These are phyloP conservation scores for Drosophila austrosaltans DNA, from an alignment of 2,888 invertebrate species.

Conservation along the genomic window DNA sequence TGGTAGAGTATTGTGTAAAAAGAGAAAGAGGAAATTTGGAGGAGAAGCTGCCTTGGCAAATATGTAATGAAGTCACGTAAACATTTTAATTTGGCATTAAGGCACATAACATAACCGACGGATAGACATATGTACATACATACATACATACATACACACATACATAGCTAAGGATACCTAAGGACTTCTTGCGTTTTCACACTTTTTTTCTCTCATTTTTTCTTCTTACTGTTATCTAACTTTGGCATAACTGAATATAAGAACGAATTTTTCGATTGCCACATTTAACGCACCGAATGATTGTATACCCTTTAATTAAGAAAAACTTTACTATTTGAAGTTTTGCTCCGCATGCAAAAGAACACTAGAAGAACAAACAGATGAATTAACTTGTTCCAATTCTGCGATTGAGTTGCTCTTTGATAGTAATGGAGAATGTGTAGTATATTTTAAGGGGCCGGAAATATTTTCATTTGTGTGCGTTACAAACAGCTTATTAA, in stretches of 20 bases:
- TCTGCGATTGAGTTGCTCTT: not conserved
- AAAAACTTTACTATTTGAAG: no score
- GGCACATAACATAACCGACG: slow-evolving; percentile 39
- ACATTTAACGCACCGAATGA: not conserved
- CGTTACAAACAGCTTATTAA: not conserved
- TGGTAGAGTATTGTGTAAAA: not conserved
- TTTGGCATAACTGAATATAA: not conserved
- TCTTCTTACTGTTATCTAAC: slow-evolving; percentile 20
- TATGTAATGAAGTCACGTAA: slow-evolving; percentile 75
- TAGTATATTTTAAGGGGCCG: not conserved
- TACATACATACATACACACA: slow-evolving; percentile 5
- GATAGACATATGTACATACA: not conserved
- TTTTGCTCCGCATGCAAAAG: no score
- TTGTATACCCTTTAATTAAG: not conserved
- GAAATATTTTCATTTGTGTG: not conserved
- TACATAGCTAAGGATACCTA: slow-evolving; percentile 1
- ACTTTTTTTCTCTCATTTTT: not conserved
- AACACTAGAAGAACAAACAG: no score
- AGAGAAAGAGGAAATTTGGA: not conserved
- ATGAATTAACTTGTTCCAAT: no score
- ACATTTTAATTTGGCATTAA: slow-evolving; percentile 75
- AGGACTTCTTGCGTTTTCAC: not conserved
- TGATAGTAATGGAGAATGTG: not conserved
- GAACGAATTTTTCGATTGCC: not conserved
- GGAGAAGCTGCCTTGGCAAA: slow-evolving; percentile 28